Evolutionary conservation across 1,140 invertebrate genomes (phyloP).

Genomic region (Drosophila ambigua): DNA sequence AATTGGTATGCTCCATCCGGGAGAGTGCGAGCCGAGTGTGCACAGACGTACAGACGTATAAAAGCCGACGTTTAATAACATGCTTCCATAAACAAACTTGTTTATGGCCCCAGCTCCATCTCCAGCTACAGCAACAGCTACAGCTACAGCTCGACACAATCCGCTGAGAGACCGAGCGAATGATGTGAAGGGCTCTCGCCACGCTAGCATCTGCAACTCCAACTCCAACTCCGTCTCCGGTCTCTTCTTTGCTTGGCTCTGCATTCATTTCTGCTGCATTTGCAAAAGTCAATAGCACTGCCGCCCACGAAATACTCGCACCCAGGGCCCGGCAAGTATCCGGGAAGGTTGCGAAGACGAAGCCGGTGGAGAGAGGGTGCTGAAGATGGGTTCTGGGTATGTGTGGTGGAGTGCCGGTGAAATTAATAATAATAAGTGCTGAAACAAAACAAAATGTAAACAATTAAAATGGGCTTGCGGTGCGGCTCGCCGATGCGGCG

Average conservation of each 20-base stretch:
- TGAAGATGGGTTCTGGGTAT: slow-evolving; percentile 8
- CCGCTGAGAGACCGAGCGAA: slow-evolving; percentile 6
- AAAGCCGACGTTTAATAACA: slow-evolving; percentile 46
- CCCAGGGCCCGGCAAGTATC: slow-evolving; percentile 3
- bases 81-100: slow-evolving; percentile 60
- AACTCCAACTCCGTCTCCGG: slow-evolving; percentile 19
- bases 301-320: slow-evolving; percentile 57
- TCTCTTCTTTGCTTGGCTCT: slow-evolving; percentile 49
- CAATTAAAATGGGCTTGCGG: slow-evolving; percentile 74
- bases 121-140: not conserved
- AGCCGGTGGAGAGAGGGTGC: not conserved
- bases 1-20: not conserved
- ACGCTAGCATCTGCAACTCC: slow-evolving; percentile 61
- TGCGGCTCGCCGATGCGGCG: slow-evolving; percentile 56
- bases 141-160: not conserved
- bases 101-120: slow-evolving; percentile 40
- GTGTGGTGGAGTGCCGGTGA: slow-evolving; percentile 46
- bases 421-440: slow-evolving; percentile 82
- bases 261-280: slow-evolving; percentile 72
- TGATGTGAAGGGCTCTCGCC: slow-evolving; percentile 43
- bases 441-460: slow-evolving; percentile 81
- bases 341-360: slow-evolving; percentile 1
- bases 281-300: slow-evolving; percentile 77
- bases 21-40: not conserved
- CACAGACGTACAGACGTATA: not conserved